Base-by-base conservation (phyloP, 2,888 invertebrate species). In the Catocala sponsa region DNA sequence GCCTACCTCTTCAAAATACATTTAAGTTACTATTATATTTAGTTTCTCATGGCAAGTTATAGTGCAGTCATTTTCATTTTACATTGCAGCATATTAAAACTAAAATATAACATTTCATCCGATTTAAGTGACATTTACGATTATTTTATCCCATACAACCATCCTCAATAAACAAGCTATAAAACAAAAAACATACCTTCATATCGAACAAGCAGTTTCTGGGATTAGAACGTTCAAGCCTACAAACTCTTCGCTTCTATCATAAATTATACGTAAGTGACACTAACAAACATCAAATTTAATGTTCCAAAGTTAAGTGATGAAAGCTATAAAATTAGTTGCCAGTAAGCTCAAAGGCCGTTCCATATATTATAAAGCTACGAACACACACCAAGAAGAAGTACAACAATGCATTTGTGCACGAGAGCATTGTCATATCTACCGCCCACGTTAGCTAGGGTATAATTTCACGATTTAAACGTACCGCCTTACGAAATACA, bases 391-490 rank as follows among this genome's bases (percentile, higher is more conserved):
- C 64, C 55, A 59, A 25, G 44, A 54, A 78, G 79, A 76, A 74
- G 78, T 76, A 75, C 75, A 78, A 72, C 81, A 78, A 85, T 83
- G 81, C 86, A 83, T 90, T 90, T 86, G 87, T 88, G 87, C 90
- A 89, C 90, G 91, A 90, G 86, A 89, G 87, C 90, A 89, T 91
- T 91, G 91, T 92, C 91, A 89, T 89, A 90, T 85, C 87, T 85
- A 6, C 9, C 91, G 84, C 93, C 92, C 89, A 92, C 93, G 85
- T 84, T 69, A 73, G 70, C 68, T 74, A 79, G 78, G 76, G 92
- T 87, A 94, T 94, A 93, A 93, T 92, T 91, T 86, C 86, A 84
- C 89, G 90, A 94, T 92, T 89, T 89, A 88, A 87, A 82, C 84
- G 84, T 86, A 86, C 84, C 85, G 82, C 85, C 89, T 89, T 90